These are phyloP conservation scores for Cosmopolites sordidus DNA, from an alignment of 2,888 invertebrate genomes.

Conservation along the genomic window DNA sequence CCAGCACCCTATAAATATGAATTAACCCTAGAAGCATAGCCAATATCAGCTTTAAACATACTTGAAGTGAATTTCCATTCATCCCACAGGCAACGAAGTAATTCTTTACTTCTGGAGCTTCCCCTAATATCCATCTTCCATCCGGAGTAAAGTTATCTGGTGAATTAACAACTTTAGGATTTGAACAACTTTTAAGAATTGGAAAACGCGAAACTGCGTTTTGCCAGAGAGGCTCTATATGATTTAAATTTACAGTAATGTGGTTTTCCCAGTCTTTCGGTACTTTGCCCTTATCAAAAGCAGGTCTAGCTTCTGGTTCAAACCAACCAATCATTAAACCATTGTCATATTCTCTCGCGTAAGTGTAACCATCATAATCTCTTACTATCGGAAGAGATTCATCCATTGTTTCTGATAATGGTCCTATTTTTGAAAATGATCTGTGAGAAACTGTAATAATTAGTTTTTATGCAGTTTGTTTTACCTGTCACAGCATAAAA, in stretches of 20 bases:
- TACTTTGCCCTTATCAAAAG: constrained; percentile 52
- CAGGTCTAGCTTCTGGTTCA: constrained; percentile 61
- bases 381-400: constrained; percentile 54
- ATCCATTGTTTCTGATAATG: constrained; percentile 38
- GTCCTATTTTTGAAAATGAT: constrained; percentile 5
- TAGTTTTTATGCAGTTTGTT: background rate
- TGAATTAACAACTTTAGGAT: constrained; percentile 57
- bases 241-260: constrained; percentile 56
- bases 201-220: constrained; percentile 56
- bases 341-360: constrained; percentile 57
- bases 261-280: constrained; percentile 53
- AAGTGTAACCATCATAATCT: constrained; percentile 63
- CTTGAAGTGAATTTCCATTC: constrained; percentile 63
- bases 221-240: constrained; percentile 56
- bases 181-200: constrained; percentile 50
- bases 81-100: constrained; percentile 72
- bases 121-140: constrained; percentile 65
- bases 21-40: background rate
- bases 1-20: constrained; percentile 55
- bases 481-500: constrained; percentile 59
- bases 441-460: background rate
- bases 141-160: constrained; percentile 71
- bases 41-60: constrained; percentile 8
- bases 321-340: constrained; percentile 64
- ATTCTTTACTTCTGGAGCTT: constrained; percentile 63